Evolutionary conservation across 2,113 vertebrate species (phyloP).

Genomic region (Hemibagrus wyckioides): DNA sequence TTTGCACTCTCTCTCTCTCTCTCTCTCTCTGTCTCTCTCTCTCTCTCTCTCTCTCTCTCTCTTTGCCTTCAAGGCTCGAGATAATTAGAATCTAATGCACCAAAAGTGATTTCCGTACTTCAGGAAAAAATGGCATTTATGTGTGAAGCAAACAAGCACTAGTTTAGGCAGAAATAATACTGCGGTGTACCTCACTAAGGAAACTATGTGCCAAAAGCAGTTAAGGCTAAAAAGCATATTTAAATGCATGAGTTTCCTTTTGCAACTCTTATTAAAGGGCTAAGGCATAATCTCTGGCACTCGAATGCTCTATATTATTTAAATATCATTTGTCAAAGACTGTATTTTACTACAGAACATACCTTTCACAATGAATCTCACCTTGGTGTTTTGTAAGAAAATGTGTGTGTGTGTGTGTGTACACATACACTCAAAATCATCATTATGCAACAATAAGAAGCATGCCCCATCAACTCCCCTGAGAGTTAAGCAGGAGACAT

Average conservation of each 20-base stretch:
- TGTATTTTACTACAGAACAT: constrained; percentile 40
- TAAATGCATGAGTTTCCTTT: constrained; percentile 80
- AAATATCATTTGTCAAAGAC: constrained; percentile 56
- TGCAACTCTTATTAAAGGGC: constrained; percentile 72
- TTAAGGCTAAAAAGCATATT: constrained; percentile 78
- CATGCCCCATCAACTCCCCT: constrained; percentile 60
- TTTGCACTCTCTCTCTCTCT: constrained; percentile 53
- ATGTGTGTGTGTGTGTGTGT: constrained; percentile 53
- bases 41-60: constrained; percentile 53
- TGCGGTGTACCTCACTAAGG: constrained; percentile 57
- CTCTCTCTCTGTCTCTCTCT: constrained; percentile 54
- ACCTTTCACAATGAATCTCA: constrained; percentile 24
- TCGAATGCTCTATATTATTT: constrained; percentile 70
- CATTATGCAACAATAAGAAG: constrained; percentile 70
- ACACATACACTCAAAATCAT: constrained; percentile 64
- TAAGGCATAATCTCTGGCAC: constrained; percentile 70
- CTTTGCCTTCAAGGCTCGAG: constrained; percentile 68
- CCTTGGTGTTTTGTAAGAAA: neutral
- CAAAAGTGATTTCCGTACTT: constrained; percentile 75
- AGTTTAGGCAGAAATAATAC: constrained; percentile 70
- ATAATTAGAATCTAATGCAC: constrained; percentile 79
- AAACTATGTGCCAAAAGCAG: constrained; percentile 63
- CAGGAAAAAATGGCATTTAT: constrained; percentile 73
- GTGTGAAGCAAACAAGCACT: constrained; percentile 75
- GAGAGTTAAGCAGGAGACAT: constrained; percentile 60